Base-by-base conservation (phyloP, 1,140 invertebrate species). In the Eufriesea mexicana region DNA sequence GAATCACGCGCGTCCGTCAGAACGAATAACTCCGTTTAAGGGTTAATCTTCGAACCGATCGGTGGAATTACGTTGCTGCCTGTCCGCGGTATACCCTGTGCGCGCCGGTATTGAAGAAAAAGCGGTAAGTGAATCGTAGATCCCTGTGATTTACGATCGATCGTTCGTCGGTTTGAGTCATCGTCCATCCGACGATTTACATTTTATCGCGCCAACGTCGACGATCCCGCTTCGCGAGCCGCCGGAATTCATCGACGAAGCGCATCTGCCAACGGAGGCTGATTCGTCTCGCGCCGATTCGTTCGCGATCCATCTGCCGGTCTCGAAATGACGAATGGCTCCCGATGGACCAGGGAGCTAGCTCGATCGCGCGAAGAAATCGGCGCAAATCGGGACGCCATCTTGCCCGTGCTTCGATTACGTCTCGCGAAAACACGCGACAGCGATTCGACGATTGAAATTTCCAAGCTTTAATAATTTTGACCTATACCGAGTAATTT, bases 251-350 rank as follows among this genome's bases (percentile, higher is more conserved):
- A 47, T 45, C 5, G 16, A 59, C 35, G 28, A 45, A 72, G 77
- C 35, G 86, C 88, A 89, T 88, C 88, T 89, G 88, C 59, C 70
- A 64, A 62, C 23, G 12, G 23, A 62, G 55, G 55, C 76, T 47
- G 78, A 89, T 89, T 89, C 80, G 88, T 76, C 35, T 47, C 84
- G 84, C 55, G 84, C 55, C 68, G 84, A 84, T 85, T 87, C 82
- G 70, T 57, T 47, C 66, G 57, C n/a, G 81, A 47, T 76, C 82
- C 88, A 85, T 89, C 83, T 89, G 87, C 64, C 79, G 74, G 64
- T 28, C 49, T 62, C 61, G 45, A 83, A 18, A 85, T 89, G 88
- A 89, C 70, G 87, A 73, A 89, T 85, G 79, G 47, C 20, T 59
- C 84, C 62, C 73, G 7, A 4, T 23, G 45, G 68, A 78, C 45